Evolutionary conservation across 2,113 vertebrate genomes (phyloP).

Genomic region (Gallinago media): DNA sequence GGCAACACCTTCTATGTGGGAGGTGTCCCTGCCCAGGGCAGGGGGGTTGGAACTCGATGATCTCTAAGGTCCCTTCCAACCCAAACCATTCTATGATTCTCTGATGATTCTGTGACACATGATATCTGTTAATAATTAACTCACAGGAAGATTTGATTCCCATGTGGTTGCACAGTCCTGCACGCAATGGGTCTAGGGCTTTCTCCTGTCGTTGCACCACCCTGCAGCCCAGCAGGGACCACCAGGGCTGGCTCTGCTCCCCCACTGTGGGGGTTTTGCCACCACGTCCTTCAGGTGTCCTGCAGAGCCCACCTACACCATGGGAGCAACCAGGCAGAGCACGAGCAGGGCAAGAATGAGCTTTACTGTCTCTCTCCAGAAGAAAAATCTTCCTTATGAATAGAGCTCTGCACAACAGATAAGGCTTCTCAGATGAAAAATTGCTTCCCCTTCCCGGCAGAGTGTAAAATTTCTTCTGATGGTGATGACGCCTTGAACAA

Average conservation of each 20-base stretch:
- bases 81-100: too few relatives aligned
- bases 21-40: too few relatives aligned
- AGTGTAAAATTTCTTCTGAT: slow-evolving; percentile 51
- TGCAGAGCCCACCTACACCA: background rate
- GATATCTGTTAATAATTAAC: background rate
- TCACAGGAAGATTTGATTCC: background rate
- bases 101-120: background rate
- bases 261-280: fast-evolving
- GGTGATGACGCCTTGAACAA: slow-evolving; percentile 38
- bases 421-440: slow-evolving; percentile 49
- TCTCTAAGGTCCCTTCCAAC: too few relatives aligned
- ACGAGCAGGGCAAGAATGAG: fast-evolving
- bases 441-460: slow-evolving; percentile 1
- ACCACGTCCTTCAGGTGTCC: background rate
- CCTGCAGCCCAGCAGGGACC: background rate
- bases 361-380: background rate
- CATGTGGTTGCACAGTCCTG: background rate
- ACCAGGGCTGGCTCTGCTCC: background rate
- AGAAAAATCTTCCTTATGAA: background rate
- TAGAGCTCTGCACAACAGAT: slow-evolving; percentile 9
- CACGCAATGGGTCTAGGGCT: background rate
- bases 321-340: background rate
- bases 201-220: background rate
- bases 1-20: background rate
- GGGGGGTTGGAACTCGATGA: too few relatives aligned